A percentile compares a stretch with the other conserved stretches of the same genome.
These are phyloP conservation scores for Eupeodes corollae DNA, from an alignment of 1,140 invertebrate species.

Conservation along the genomic window DNA sequence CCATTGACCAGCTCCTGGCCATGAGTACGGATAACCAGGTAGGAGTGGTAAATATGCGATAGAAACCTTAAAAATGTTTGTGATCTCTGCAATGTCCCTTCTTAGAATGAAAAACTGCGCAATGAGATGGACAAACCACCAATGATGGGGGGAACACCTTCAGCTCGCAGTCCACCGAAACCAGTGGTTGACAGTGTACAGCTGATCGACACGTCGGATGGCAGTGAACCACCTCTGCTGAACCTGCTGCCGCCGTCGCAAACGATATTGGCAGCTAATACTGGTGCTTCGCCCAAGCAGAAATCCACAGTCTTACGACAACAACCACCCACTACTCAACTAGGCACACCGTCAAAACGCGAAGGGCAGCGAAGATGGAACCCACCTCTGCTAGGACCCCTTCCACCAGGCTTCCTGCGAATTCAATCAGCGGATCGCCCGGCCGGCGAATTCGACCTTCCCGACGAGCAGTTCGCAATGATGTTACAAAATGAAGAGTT, in stretches of 20 bases:
- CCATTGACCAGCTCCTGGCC: constrained; percentile 79
- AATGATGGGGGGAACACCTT: no score
- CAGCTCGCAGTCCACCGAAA: no score
- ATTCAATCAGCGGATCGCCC: constrained; percentile 15
- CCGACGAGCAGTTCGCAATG: constrained; percentile 74
- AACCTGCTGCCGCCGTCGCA: constrained; percentile 1
- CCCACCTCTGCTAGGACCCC: constrained; percentile 65
- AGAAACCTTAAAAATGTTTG: not conserved
- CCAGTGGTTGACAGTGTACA: not conserved
- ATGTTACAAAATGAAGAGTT: constrained; percentile 90
- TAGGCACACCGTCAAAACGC: constrained; percentile 16
- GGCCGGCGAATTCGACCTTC: constrained; percentile 35
- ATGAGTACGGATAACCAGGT: constrained; percentile 78
- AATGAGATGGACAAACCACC: constrained; percentile 50
- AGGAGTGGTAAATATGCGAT: constrained; percentile 2
- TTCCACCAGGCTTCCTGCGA: constrained; percentile 69
- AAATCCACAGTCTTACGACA: constrained; percentile 5
- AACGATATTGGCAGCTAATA: constrained; percentile 17
- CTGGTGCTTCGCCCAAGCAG: constrained; percentile 35
- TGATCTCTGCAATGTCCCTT: constrained; percentile 11
- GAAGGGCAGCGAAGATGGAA: constrained; percentile 51
- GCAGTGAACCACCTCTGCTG: constrained; percentile 1
- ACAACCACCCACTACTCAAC: constrained; percentile 1
- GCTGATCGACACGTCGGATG: constrained; percentile 10
- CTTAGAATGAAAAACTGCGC: constrained; percentile 56